Percentiles rank a stretch among this genome's conserved stretches.
phyloP scores from a whole-genome alignment of 2,797 vertebrate genomes.

The Fundulus diaphanus region DNA sequence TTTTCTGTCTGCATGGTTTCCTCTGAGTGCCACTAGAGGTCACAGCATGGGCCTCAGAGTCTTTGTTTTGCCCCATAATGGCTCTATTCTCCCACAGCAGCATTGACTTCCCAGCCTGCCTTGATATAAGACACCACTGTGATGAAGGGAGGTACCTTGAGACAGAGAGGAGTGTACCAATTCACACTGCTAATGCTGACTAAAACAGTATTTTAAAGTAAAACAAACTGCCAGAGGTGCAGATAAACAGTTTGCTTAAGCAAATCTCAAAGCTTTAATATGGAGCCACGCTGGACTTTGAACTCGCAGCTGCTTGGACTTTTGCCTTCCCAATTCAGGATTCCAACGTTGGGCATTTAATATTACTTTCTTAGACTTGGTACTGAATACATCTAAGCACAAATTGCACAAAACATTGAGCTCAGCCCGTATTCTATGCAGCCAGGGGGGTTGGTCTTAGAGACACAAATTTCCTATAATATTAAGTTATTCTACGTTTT shows the following conservation, averaged over 20 bases:
- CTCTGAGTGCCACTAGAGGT: slow-evolving; percentile 75
- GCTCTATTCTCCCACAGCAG: slow-evolving; percentile 75
- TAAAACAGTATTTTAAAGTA: background rate
- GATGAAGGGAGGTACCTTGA: slow-evolving; percentile 48
- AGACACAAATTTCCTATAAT: background rate
- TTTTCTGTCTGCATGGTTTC: slow-evolving; percentile 59
- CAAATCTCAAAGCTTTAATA: background rate
- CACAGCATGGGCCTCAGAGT: slow-evolving; percentile 75
- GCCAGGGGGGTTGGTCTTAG: background rate
- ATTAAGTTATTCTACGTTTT: background rate
- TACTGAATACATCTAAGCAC: background rate
- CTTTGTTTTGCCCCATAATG: slow-evolving; percentile 82
- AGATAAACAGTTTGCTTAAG: background rate
- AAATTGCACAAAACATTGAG: background rate
- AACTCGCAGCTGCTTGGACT: background rate
- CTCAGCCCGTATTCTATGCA: background rate
- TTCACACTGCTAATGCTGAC: slow-evolving; percentile 21
- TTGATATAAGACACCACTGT: slow-evolving; percentile 74
- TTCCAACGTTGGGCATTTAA: background rate
- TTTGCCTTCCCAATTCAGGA: background rate
- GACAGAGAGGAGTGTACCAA: slow-evolving; percentile 28
- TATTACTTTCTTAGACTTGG: background rate
- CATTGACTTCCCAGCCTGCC: slow-evolving; percentile 56
- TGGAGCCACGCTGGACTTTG: background rate
- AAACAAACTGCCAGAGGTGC: background rate